Evolutionary conservation across 2,888 invertebrate genomes (phyloP), one percentile per base, ranked within the genome.

Genomic region (Bibio marci): DNA sequence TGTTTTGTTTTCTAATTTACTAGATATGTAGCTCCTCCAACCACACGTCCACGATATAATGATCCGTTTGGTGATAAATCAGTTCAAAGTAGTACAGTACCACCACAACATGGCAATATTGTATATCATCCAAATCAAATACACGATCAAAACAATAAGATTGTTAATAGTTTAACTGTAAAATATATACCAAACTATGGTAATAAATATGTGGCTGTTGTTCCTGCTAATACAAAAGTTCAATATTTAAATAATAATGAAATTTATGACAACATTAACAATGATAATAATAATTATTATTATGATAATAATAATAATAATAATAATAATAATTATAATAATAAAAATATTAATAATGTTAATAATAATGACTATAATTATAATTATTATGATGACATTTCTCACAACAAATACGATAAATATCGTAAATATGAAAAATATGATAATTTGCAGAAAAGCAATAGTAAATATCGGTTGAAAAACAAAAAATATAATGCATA

Each of bases 11-110:
- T 10, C 14, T 7, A 8, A 22, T 22, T 22, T 8, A 22, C 6
- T 39, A 62, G 62, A 33, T 62, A 62, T 43, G 52, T 59, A 14
- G 46, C 56, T 44, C 62, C 62, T 30, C 59, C 61, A 26, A 60
- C 62, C 40, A 60, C 61, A 30, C 52, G 62, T 25, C 61, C 62
- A 22, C 55, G 38, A 8, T 43, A 43, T n/a, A 44, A 45, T 31
- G 14, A 40, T 13, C 31, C 25, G 5, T 22, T 6, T 22, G 5
- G 22, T 22, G 22, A 22, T 22, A 22, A 22, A 8, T 6, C 22
- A 4, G 22, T 22, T 22, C 5, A 6, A 6, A 8, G 8, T 22
- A 22, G 22, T 22, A 6, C 8, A 22, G 22, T 8, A 22, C 4
- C 4, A 22, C 22, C 4, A 22, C 22, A 22, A 22, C 8, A 33